Evolutionary conservation across 2,797 vertebrate genomes (phyloP), one percentile per base, ranked within the genome.

Genomic region (Adrianichthys oophorus): DNA sequence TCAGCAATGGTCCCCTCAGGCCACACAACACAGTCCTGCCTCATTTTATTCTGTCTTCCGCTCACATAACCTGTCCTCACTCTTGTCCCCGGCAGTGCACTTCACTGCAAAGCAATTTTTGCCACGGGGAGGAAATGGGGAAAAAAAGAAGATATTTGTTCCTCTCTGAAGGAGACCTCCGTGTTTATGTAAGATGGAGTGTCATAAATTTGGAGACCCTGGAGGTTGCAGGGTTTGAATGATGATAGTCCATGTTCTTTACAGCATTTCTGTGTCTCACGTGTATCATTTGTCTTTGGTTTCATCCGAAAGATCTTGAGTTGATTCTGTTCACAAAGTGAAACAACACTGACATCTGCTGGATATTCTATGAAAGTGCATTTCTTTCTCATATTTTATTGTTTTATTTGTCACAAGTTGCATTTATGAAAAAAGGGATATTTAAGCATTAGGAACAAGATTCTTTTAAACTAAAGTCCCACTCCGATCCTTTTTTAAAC

Each of bases 311-410:
- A 47, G 13, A 50, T 44, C 19, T 13, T 13, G 4, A 19, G 18
- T 13, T 4, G 32, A 37, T 23, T 4, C 12, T 23, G 19, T 12
- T 55, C 50, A 0, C 74, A 74, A 82, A 66, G n/a, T 83, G 65
- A 60, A 66, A 55, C 62, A 60, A 48, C 70, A 73, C 41, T 85
- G 85, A 44, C 89, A 87, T 85, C 92, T 92, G 62, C 74, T 90
- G 92, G 83, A 45, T 0, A 12, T 37, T 12, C 10, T 37, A 12
- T 12, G 32, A 37, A 37, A 37, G 10, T 37, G 32, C 32, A 37
- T 37, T 37, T 37, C 10, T 37, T 26, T 26, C 7, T 7, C 3
- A 21, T 21, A 21, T 26, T 6, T 5, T 6, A 26, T 26, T 26
- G 4, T 26, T 26, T 26, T 26, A 26, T 26, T 26, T 6, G 24